A percentile compares a stretch with the other conserved stretches of the same genome.
Conservation (phyloP, 1,140 invertebrate genomes). For the Temnothorax nylanderi region DNA sequence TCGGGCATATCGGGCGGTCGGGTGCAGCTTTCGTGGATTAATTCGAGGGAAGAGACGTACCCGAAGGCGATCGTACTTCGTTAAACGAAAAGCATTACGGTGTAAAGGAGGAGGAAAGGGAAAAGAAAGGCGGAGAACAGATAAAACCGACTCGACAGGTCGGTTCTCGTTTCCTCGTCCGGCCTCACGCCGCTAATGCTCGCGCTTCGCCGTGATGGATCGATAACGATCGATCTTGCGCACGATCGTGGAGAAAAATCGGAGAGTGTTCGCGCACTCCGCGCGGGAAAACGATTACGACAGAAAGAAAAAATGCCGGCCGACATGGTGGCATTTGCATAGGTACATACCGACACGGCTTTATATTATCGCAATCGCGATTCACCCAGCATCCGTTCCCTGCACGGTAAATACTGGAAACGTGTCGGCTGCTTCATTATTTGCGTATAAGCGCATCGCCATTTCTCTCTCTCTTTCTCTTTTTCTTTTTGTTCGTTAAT, state of each 20-base stretch:
- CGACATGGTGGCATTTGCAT: slow-evolving; percentile 33
- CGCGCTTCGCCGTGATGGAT: neutral
- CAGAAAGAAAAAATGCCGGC: neutral
- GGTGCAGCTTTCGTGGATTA: slow-evolving; percentile 49
- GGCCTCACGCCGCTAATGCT: neutral
- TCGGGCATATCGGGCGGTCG: slow-evolving; percentile 41
- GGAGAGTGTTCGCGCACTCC: neutral
- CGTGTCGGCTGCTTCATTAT: slow-evolving; percentile 39
- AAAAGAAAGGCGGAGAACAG: neutral
- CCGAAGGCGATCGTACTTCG: slow-evolving; percentile 51
- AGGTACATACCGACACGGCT: slow-evolving; percentile 4
- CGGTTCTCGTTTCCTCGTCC: neutral
- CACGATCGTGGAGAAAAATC: slow-evolving; percentile 4
- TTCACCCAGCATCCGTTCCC: neutral
- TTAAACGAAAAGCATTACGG: slow-evolving; percentile 59
- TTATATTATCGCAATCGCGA: slow-evolving; percentile 31
- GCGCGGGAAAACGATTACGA: neutral
- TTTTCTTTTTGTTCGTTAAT: slow-evolving; percentile 7
- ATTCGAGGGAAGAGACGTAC: slow-evolving; percentile 31
- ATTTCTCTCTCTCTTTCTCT: neutral
- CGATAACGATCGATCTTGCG: slow-evolving; percentile 39
- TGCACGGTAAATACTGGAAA: neutral
- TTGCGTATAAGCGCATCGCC: slow-evolving; percentile 42
- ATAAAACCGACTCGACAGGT: slow-evolving; percentile 19
- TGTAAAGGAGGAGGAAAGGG: neutral